phyloP scores from a whole-genome alignment of 2,113 vertebrate genomes.

The Pedionomus torquatus region DNA sequence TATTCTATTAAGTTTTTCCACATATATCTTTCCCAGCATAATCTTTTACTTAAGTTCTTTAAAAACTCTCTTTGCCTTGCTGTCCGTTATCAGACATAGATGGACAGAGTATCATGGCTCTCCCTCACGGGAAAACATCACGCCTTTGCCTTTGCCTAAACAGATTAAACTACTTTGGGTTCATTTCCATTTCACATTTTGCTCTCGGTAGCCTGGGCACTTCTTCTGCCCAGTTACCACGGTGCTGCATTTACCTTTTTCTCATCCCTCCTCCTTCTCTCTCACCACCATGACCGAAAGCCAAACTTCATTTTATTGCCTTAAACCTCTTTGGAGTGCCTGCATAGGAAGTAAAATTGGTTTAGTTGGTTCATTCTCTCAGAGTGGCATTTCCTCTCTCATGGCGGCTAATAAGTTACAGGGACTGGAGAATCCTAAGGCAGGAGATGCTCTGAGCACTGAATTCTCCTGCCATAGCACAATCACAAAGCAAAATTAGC shows the following conservation, averaged over 20 bases:
- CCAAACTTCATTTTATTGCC: not conserved
- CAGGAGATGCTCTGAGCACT: not conserved
- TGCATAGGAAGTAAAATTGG: not conserved
- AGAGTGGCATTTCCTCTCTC: not conserved
- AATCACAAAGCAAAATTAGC: not conserved
- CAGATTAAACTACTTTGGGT: not conserved
- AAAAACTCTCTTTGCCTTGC: not conserved
- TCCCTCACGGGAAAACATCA: not conserved
- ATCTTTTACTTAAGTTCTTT: not conserved
- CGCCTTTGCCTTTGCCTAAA: not conserved
- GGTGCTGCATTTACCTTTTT: accelerated
- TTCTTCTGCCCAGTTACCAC: not conserved
- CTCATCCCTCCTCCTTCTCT: not conserved
- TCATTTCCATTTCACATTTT: not conserved
- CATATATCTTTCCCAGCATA: not conserved
- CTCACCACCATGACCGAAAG: not conserved
- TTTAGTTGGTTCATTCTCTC: not conserved
- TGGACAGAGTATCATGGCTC: not conserved
- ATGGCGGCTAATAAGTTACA: not conserved
- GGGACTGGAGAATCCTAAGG: not conserved
- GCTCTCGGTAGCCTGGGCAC: not conserved
- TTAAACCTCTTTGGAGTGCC: not conserved
- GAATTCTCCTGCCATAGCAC: not conserved
- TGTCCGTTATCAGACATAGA: not conserved
- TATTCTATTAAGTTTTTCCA: not conserved